Evolutionary conservation across 1,140 invertebrate genomes (phyloP), one percentile per base, ranked within the genome.

Genomic region (Dendrolimus punctatus): DNA sequence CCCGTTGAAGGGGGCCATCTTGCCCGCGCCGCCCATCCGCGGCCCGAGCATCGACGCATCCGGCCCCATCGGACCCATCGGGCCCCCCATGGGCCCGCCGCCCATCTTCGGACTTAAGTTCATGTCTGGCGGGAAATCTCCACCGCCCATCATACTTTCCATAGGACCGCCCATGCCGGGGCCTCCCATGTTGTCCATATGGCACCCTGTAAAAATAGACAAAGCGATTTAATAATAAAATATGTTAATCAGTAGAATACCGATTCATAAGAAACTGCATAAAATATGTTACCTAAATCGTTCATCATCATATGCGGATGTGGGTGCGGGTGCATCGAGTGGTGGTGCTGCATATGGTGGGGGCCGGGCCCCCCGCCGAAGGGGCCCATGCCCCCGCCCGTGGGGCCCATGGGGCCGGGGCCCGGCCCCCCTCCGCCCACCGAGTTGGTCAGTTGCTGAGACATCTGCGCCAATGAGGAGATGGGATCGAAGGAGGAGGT

Each of bases 391-490:
- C 87, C 88, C 45, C 88, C 81, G 8, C 88, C 85, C 69, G 88
- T 76, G 48, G 76, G 73, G 49, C 79, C 89, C 85, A 90, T 87
- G 5, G 87, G 86, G 5, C 89, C 86, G 9, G 90, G 88, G 7
- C 81, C 85, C 5, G 89, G 81, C 49, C 90, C 88, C 42, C 80
- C 88, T 3, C 86, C 77, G 6, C 79, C 87, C 37, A 85, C 87
- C 5, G 90, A 92, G 67, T 93, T 95, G 4, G 95, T 96, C 36
- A 97, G 77, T 71, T 96, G 95, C 69, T 97, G 96, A 49, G 94
- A 96, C 96, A 97, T 98, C 79, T 97, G 95, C 36, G 96, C 95
- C 67, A 97, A 90, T 4, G 96, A 98, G 8, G 95, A 95, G 61
- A 98, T 97, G 0, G 96, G 96, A 88, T 98, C 96, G 80, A 97